phyloP scores from a whole-genome alignment of 2,113 vertebrate genomes.

The Plectropomus leopardus region DNA sequence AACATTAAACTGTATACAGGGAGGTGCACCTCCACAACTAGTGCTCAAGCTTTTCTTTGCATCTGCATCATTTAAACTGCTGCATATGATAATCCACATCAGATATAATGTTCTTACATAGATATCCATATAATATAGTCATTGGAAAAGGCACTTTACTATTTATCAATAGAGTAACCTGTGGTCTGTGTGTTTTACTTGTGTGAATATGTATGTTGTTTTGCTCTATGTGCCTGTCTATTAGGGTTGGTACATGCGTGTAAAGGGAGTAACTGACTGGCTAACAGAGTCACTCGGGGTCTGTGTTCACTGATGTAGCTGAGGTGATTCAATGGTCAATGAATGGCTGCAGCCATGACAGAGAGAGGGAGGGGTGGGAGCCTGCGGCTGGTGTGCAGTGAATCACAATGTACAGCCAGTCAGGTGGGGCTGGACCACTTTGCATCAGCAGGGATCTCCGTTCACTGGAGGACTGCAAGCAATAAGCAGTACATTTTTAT shows the following conservation, averaged over 20 bases:
- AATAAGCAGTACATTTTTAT: not conserved
- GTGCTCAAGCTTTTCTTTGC: not conserved
- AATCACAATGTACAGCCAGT: conserved; percentile 64
- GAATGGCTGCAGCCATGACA: conserved; percentile 53
- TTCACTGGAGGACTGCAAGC: conserved; percentile 27
- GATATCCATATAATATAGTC: not conserved
- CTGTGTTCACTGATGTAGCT: conserved; percentile 34
- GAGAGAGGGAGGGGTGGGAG: conserved; percentile 42
- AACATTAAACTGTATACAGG: not conserved
- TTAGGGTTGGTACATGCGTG: not conserved
- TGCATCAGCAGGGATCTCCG: conserved; percentile 21
- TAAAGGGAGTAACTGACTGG: conserved; percentile 1
- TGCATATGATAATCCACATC: not conserved
- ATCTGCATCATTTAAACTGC: not conserved
- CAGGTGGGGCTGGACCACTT: conserved; percentile 35
- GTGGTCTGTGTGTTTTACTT: not conserved
- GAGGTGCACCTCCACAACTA: too few species aligned
- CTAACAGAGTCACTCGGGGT: conserved; percentile 26
- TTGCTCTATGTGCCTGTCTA: not conserved
- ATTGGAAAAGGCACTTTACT: not conserved
- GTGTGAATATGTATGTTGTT: not conserved
- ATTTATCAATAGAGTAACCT: not conserved
- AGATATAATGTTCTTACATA: not conserved
- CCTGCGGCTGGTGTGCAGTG: conserved; percentile 62
- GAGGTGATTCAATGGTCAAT: conserved; percentile 52